Evolutionary conservation across 2,888 invertebrate species (phyloP).

Genomic region (Lasioglossum pauxillum): DNA sequence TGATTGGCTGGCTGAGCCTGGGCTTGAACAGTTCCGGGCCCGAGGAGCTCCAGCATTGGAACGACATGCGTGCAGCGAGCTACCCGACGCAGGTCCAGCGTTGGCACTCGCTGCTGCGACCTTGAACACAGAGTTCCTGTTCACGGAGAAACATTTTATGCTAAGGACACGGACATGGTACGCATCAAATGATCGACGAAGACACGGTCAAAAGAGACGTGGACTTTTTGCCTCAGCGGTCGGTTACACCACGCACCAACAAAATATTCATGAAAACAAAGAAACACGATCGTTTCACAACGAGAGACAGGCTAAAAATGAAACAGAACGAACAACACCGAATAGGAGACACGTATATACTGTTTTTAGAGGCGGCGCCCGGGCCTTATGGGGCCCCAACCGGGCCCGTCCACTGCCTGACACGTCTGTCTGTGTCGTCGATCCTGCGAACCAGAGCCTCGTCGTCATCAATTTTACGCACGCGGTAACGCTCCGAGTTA

Average conservation of each 20-base stretch:
- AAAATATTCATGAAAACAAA: background rate
- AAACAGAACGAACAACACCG: background rate
- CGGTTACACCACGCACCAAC: background rate
- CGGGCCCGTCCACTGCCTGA: slow-evolving; percentile 73
- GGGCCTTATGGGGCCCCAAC: slow-evolving; percentile 65
- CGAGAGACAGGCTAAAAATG: background rate
- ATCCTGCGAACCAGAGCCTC: slow-evolving; percentile 60
- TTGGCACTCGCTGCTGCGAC: slow-evolving; percentile 94
- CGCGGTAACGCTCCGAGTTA: slow-evolving; percentile 61
- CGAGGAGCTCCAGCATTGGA: slow-evolving; percentile 97
- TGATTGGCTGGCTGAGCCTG: slow-evolving; percentile 98
- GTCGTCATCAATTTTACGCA: slow-evolving; percentile 43
- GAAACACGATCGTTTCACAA: slow-evolving; percentile 28
- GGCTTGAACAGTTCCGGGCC: slow-evolving; percentile 96
- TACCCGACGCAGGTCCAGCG: slow-evolving; percentile 96
- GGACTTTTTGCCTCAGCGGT: slow-evolving; percentile 5
- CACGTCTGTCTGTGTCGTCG: slow-evolving; percentile 46
- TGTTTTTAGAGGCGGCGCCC: slow-evolving; percentile 4
- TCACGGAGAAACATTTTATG: slow-evolving; percentile 46
- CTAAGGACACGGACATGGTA: slow-evolving; percentile 51
- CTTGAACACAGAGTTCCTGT: slow-evolving; percentile 79
- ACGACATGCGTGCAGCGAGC: slow-evolving; percentile 93
- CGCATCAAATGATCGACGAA: slow-evolving; percentile 34
- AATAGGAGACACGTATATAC: background rate
- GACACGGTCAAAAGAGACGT: slow-evolving; percentile 9